phyloP scores from a whole-genome alignment of 1,140 invertebrate genomes.

The Stegodyphus mimosarum region DNA sequence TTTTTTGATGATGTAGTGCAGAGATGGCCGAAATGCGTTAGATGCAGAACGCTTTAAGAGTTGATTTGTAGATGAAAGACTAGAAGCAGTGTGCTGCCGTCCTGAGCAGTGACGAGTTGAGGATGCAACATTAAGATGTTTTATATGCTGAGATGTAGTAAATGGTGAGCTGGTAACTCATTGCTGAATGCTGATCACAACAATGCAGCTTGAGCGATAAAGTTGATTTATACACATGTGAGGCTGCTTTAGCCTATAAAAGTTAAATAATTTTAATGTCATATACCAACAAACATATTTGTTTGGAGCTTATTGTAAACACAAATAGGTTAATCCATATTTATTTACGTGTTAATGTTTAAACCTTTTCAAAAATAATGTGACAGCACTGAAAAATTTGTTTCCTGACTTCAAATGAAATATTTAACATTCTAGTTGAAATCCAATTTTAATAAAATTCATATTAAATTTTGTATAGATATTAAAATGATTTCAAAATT shows the following conservation, averaged over 20 bases:
- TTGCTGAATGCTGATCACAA: slow-evolving; percentile 55
- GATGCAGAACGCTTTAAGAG: slow-evolving; percentile 40
- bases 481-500: not conserved
- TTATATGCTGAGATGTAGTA: slow-evolving; percentile 21
- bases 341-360: not conserved
- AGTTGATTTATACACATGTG: slow-evolving; percentile 50
- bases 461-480: not conserved
- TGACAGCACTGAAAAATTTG: not conserved
- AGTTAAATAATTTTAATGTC: slow-evolving; percentile 59
- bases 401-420: not conserved
- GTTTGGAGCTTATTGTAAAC: not conserved
- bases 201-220: slow-evolving; percentile 57
- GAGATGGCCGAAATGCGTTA: slow-evolving; percentile 30
- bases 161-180: slow-evolving; percentile 45
- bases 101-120: slow-evolving; percentile 40
- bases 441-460: not conserved
- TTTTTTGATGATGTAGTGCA: slow-evolving; percentile 36
- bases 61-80: slow-evolving; percentile 46
- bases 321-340: not conserved
- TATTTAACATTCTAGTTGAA: not conserved
- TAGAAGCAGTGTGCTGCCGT: slow-evolving; percentile 18
- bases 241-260: slow-evolving; percentile 61
- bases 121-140: slow-evolving; percentile 19
- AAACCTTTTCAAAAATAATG: too few species aligned
- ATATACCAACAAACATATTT: slow-evolving; percentile 22